A percentile compares a stretch with the other conserved stretches of the same genome.
Conservation (phyloP, 2,888 invertebrate genomes). For the Helicoverpa assulta region DNA sequence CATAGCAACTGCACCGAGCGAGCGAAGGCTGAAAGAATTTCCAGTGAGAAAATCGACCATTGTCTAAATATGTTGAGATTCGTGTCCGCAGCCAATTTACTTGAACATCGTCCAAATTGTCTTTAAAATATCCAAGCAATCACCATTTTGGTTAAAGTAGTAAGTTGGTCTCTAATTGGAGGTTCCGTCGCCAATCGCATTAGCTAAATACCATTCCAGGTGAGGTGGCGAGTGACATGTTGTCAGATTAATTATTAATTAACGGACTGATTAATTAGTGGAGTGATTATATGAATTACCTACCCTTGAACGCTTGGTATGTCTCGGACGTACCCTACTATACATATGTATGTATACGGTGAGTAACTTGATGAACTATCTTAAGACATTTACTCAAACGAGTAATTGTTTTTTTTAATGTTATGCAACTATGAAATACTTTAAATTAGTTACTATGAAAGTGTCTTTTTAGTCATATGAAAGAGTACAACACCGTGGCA, state of each 20-base stretch:
- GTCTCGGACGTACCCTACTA: not conserved
- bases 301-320: constrained; percentile 7
- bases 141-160: constrained; percentile 50
- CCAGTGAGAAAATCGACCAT: constrained; percentile 26
- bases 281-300: constrained; percentile 28
- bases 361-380: too few relatives aligned
- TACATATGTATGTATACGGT: too few relatives aligned
- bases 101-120: constrained; percentile 48
- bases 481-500: too few relatives aligned
- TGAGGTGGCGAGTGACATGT: constrained; percentile 32
- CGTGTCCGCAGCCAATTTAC: constrained; percentile 48
- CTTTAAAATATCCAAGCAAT: constrained; percentile 55
- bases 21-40: constrained; percentile 15
- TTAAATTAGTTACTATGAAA: too few relatives aligned
- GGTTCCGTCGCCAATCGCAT: constrained; percentile 30
- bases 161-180: constrained; percentile 55
- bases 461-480: too few relatives aligned
- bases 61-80: constrained; percentile 36
- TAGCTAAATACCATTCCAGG: constrained; percentile 42
- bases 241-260: constrained; percentile 48
- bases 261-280: constrained; percentile 21
- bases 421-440: too few relatives aligned
- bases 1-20: constrained; percentile 7
- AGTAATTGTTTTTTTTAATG: too few relatives aligned
- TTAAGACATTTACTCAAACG: too few relatives aligned